Conservation (phyloP, 2,797 vertebrate genomes). For the Phrynocephalus guinanensis region DNA sequence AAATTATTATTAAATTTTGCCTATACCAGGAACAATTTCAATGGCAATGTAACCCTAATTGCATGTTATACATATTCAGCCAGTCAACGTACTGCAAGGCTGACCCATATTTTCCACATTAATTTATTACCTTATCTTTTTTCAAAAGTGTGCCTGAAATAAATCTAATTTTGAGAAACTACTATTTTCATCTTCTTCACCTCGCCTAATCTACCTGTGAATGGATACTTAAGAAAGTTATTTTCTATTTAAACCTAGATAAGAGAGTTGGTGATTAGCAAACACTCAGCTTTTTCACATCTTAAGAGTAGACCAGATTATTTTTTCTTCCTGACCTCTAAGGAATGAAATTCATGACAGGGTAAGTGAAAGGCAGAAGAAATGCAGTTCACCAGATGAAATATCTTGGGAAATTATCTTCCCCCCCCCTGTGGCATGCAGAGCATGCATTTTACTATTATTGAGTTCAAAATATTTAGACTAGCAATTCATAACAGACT, state of each 20-base stretch:
- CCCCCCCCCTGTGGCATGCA: neutral
- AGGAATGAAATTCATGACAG: neutral
- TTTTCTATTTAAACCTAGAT: slow-evolving; percentile 6
- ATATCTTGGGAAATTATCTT: neutral
- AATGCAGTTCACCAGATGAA: neutral
- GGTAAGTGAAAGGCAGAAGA: neutral
- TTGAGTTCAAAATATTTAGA: neutral
- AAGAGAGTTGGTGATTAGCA: neutral
- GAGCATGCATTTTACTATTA: slow-evolving; percentile 2
- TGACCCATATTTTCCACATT: neutral
- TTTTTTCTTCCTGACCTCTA: neutral
- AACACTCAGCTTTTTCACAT: neutral
- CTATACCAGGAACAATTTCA: neutral
- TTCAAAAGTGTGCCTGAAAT: neutral
- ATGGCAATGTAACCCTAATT: neutral
- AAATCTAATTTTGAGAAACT: neutral
- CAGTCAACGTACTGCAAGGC: neutral
- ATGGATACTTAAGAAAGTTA: neutral
- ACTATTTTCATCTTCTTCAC: neutral
- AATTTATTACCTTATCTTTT: neutral
- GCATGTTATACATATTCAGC: neutral
- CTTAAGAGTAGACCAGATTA: neutral
- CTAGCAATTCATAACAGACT: neutral
- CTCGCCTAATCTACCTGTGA: neutral
- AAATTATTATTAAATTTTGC: neutral